Percentiles rank a stretch among this genome's conserved stretches.
Evolutionary conservation across 2,888 invertebrate species (phyloP).

Genomic region (Acleris literana): DNA sequence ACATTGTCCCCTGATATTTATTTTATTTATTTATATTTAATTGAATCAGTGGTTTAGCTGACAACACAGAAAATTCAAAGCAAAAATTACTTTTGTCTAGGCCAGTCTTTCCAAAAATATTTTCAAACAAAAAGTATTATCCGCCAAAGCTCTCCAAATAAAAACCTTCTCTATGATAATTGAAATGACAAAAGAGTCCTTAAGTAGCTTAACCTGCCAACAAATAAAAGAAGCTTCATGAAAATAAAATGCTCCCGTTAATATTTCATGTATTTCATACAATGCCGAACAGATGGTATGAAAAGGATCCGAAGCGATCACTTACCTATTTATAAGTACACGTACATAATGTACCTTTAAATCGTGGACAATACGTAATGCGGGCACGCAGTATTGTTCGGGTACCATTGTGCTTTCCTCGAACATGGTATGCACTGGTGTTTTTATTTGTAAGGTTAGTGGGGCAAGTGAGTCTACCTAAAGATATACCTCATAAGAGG

Average conservation of each 20-base stretch:
- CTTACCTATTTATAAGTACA: conserved; percentile 17
- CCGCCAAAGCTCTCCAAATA: neutral
- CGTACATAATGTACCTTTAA: conserved; percentile 30
- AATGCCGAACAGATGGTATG: conserved; percentile 11
- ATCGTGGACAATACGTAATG: conserved; percentile 30
- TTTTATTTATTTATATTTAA: too few species aligned
- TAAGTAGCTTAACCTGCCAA: conserved; percentile 10
- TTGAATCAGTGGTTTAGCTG: too few species aligned
- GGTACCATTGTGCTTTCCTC: conserved; percentile 27
- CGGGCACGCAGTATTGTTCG: conserved; percentile 26
- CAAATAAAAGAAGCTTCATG: conserved; percentile 1
- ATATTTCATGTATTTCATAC: conserved; percentile 19
- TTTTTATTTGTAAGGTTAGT: too few species aligned
- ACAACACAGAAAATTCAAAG: too few species aligned
- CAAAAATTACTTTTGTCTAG: too few species aligned
- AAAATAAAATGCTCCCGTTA: conserved; percentile 9
- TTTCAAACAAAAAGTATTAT: too few species aligned
- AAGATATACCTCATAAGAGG: too few species aligned
- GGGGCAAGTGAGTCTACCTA: too few species aligned
- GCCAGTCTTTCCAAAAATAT: too few species aligned
- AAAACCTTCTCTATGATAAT: neutral
- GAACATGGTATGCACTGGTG: neutral
- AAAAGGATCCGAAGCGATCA: conserved; percentile 15
- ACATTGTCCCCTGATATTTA: too few species aligned
- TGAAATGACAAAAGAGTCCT: neutral